Evolutionary conservation across 2,797 vertebrate species (phyloP).

Genomic region (Tauraco hartlaubi): DNA sequence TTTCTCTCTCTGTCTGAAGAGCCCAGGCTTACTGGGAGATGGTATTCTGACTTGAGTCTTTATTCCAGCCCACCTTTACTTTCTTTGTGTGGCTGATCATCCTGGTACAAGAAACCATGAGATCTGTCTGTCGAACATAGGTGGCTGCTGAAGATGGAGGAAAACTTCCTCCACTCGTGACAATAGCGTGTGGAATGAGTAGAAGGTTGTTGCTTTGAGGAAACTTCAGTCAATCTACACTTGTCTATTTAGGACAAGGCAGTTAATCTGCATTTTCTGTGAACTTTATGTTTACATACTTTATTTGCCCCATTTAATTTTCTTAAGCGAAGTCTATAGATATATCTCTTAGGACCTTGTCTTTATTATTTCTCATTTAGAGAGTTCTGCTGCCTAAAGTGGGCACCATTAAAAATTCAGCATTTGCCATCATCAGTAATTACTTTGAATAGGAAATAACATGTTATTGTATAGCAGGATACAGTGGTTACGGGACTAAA

Average conservation of each 20-base stretch:
- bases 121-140: background rate
- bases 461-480: conserved; percentile 7
- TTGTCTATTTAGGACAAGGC: background rate
- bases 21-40: accelerated
- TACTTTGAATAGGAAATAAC: conserved; percentile 20
- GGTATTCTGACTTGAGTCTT: background rate
- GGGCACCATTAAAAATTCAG: conserved; percentile 40
- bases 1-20: background rate
- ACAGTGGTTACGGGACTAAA: background rate
- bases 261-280: conserved; percentile 23
- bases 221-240: background rate
- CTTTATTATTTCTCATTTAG: background rate
- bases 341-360: background rate
- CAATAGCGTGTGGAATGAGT: background rate
- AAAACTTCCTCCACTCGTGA: background rate
- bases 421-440: conserved; percentile 46
- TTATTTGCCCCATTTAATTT: conserved; percentile 36
- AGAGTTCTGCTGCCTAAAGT: background rate
- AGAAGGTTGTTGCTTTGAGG: background rate
- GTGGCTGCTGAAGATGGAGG: background rate
- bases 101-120: background rate
- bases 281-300: conserved; percentile 10
- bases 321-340: conserved; percentile 17
- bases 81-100: background rate
- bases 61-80: background rate